Conservation (phyloP, 2,888 invertebrate genomes). For the Euclidia mi region DNA sequence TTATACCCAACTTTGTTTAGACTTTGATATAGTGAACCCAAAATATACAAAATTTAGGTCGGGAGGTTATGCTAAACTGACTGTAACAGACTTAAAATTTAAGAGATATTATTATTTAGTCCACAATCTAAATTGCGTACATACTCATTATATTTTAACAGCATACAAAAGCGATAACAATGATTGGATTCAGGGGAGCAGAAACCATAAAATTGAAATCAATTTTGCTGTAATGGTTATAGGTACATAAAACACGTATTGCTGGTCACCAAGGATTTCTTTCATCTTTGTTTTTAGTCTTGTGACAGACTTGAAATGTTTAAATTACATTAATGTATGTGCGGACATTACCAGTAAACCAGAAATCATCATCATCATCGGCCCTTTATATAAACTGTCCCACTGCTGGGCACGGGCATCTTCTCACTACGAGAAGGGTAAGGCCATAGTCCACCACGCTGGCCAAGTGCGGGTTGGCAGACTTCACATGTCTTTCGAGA, state of each 20-base stretch:
- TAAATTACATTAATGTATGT: too few relatives aligned
- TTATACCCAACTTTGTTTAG: conserved; percentile 4
- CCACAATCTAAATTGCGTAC: conserved; percentile 75
- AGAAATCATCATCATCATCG: too few relatives aligned
- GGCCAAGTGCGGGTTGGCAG: too few relatives aligned
- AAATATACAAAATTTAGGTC: conserved; percentile 2
- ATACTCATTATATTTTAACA: conserved; percentile 85
- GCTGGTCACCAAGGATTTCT: conserved; percentile 72
- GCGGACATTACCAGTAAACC: neutral
- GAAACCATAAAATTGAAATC: conserved; percentile 90
- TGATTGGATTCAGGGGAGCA: conserved; percentile 89
- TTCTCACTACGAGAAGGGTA: too few relatives aligned
- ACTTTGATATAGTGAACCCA: conserved; percentile 12
- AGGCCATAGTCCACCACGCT: too few relatives aligned
- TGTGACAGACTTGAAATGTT: neutral
- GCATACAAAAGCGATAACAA: conserved; percentile 85
- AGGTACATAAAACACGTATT: conserved; percentile 82
- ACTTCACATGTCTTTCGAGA: too few relatives aligned
- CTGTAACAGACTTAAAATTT: conserved; percentile 39
- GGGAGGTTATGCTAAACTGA: conserved; percentile 28
- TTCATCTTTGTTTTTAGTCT: conserved; percentile 67
- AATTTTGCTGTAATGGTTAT: conserved; percentile 89
- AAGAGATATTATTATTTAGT: conserved; percentile 58
- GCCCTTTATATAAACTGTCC: too few relatives aligned
- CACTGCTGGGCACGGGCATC: too few relatives aligned